phyloP scores from a whole-genome alignment of 1,140 invertebrate genomes.

The Potamilus streckersoni region DNA sequence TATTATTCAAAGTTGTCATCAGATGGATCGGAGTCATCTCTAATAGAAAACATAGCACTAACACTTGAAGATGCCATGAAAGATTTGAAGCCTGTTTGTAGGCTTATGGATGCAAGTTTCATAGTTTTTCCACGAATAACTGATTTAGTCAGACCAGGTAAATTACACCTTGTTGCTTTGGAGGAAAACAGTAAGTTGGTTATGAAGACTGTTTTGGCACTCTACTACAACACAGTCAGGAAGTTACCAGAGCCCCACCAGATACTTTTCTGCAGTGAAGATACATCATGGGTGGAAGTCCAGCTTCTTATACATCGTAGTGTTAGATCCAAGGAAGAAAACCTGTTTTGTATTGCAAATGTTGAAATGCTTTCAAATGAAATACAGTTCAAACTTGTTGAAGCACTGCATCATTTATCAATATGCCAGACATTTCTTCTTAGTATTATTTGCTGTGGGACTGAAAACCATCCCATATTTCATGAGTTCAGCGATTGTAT shows the following conservation, averaged over 20 bases:
- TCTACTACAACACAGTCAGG: conserved; percentile 35
- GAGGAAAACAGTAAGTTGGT: conserved; percentile 23
- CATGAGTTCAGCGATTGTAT: conserved; percentile 2
- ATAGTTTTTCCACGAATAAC: conserved; percentile 3
- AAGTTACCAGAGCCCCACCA: conserved; percentile 34
- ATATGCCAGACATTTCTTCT: conserved; percentile 1
- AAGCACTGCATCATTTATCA: background rate
- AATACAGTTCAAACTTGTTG: conserved; percentile 28
- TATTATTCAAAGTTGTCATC: background rate
- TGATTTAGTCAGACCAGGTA: conserved; percentile 6
- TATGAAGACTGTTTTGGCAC: conserved; percentile 33
- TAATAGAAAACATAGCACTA: background rate
- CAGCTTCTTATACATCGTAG: conserved; percentile 29
- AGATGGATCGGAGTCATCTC: background rate
- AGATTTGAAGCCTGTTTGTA: too few relatives aligned
- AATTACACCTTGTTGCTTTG: conserved; percentile 12
- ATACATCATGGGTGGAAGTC: conserved; percentile 35
- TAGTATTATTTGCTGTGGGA: conserved; percentile 27
- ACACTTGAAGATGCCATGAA: too few relatives aligned
- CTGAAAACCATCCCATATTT: conserved; percentile 21
- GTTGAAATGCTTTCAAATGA: conserved; percentile 32
- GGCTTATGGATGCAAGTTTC: too few relatives aligned
- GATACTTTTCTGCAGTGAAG: conserved; percentile 33
- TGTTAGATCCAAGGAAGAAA: background rate
- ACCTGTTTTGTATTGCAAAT: conserved; percentile 38